Conservation (phyloP, 2,113 vertebrate species). For the Nymphicus hollandicus region DNA sequence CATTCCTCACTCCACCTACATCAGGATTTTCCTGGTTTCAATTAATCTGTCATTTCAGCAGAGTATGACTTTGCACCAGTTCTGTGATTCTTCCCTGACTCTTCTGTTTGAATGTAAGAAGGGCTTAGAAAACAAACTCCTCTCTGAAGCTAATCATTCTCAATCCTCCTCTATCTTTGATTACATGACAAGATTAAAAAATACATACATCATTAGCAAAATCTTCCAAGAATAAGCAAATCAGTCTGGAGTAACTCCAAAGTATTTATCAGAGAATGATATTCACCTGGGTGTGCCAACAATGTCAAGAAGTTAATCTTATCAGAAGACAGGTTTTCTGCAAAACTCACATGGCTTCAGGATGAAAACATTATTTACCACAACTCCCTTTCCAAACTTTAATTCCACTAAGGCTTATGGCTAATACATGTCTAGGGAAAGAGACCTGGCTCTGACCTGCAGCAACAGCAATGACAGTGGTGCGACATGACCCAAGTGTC, state of each 20-base stretch:
- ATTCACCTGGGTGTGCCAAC: neutral
- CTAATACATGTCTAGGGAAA: neutral
- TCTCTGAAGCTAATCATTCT: neutral
- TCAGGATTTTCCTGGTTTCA: neutral
- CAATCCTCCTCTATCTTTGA: neutral
- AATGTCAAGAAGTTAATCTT: neutral
- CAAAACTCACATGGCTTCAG: neutral
- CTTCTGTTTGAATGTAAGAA: neutral
- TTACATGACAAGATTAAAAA: neutral
- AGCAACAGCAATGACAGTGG: rapidly evolving
- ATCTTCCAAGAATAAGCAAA: neutral
- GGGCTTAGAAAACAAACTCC: neutral
- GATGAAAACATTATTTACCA: neutral
- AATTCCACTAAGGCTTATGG: neutral
- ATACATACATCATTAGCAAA: neutral
- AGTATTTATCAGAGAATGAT: neutral
- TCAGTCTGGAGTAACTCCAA: neutral
- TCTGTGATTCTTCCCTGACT: neutral
- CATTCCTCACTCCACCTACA: neutral
- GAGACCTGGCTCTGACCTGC: neutral
- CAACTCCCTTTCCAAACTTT: neutral
- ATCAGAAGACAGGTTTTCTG: neutral
- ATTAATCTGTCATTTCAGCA: neutral
- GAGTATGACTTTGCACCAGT: neutral
- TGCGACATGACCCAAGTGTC: rapidly evolving